These are phyloP conservation scores for Drosophila kurseongensis DNA, from an alignment of 1,140 invertebrate species.

Conservation along the genomic window DNA sequence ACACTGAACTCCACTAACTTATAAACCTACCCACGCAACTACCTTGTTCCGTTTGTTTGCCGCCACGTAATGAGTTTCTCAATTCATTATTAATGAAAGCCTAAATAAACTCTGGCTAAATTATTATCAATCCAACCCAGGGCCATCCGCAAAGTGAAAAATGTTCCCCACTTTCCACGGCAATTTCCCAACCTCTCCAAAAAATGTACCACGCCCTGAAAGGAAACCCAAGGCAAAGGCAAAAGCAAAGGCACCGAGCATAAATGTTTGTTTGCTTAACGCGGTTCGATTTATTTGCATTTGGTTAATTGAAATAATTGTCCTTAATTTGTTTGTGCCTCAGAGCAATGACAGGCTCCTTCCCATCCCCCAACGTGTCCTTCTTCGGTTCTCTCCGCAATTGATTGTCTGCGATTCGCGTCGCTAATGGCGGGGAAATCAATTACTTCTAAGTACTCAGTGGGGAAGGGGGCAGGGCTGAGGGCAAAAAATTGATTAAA, in stretches of 20 bases:
- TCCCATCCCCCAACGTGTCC: slow-evolving; percentile 14
- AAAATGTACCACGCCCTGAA: slow-evolving; percentile 18
- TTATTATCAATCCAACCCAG: slow-evolving; percentile 77
- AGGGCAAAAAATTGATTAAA: slow-evolving; percentile 70
- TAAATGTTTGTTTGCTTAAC: slow-evolving; percentile 71
- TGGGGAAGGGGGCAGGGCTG: not conserved
- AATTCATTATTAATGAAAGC: slow-evolving; percentile 83
- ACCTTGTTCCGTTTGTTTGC: slow-evolving; percentile 58
- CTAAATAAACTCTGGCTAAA: slow-evolving; percentile 76
- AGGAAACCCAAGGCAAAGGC: slow-evolving; percentile 20
- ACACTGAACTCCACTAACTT: not conserved
- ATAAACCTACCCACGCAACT: slow-evolving; percentile 22
- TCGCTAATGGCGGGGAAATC: slow-evolving; percentile 75
- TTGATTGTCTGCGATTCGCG: slow-evolving; percentile 81
- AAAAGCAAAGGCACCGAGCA: slow-evolving; percentile 36
- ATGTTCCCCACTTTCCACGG: slow-evolving; percentile 8
- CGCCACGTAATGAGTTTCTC: slow-evolving; percentile 77
- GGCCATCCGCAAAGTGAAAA: slow-evolving; percentile 53
- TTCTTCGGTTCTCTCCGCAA: slow-evolving; percentile 46
- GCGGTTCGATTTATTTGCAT: slow-evolving; percentile 82
- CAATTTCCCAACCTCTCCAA: not conserved
- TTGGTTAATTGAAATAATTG: slow-evolving; percentile 84
- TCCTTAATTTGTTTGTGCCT: slow-evolving; percentile 83
- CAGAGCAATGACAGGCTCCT: slow-evolving; percentile 47
- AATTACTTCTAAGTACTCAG: slow-evolving; percentile 73